A percentile compares a stretch with the other conserved stretches of the same genome.
These are phyloP conservation scores for Ruditapes philippinarum DNA, from an alignment of 1,140 invertebrate genomes.

Conservation along the genomic window DNA sequence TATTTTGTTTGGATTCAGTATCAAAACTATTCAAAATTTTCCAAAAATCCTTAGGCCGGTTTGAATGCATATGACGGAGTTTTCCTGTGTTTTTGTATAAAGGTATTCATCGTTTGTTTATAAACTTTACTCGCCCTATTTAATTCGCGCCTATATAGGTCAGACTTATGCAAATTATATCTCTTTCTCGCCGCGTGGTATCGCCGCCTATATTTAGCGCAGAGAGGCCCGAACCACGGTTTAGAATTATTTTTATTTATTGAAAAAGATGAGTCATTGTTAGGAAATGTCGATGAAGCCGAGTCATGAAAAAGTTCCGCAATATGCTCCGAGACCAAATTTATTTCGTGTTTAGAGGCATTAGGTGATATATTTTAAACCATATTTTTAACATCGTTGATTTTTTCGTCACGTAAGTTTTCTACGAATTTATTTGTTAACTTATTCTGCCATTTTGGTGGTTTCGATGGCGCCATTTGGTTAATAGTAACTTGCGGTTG, in stretches of 20 bases:
- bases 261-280: background rate
- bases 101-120: constrained; percentile 7
- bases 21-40: background rate
- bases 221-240: constrained; percentile 10
- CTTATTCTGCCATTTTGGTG: background rate
- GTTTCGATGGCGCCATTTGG: too few relatives aligned
- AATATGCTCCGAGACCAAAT: background rate
- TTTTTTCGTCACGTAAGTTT: background rate
- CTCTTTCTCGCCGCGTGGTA: background rate
- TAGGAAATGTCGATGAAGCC: background rate
- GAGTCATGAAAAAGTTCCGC: background rate
- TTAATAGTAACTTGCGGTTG: too few relatives aligned
- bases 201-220: background rate
- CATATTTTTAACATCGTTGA: background rate
- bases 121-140: background rate
- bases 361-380: background rate
- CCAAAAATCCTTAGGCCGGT: background rate
- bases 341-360: background rate
- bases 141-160: background rate
- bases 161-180: background rate
- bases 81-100: background rate
- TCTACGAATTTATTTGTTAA: background rate
- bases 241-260: background rate
- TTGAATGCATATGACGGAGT: background rate
- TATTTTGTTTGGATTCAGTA: background rate